Evolutionary conservation across 2,888 invertebrate genomes (phyloP).

Genomic region (Argyra leucocephala): DNA sequence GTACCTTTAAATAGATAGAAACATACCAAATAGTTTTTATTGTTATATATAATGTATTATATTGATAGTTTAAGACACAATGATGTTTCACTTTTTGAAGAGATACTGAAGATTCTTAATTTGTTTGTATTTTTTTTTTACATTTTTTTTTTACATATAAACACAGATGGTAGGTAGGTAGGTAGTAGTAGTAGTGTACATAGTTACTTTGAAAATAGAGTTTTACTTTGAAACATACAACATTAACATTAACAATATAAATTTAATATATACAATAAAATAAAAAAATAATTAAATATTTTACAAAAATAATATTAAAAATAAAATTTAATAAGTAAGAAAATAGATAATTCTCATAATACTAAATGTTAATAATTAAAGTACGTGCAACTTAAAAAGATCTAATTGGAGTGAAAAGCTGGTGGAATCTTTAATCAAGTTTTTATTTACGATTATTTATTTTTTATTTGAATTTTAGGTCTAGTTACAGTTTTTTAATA

Average conservation of each 20-base stretch:
- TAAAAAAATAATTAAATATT: not conserved
- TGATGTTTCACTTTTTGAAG: not conserved
- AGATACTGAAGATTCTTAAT: not conserved
- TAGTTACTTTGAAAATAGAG: not conserved
- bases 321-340: not conserved
- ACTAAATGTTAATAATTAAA: not conserved
- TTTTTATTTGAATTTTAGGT: too few species aligned
- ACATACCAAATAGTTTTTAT: conserved; percentile 10
- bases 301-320: not conserved
- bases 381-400: not conserved
- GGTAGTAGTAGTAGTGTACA: not conserved
- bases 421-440: not conserved
- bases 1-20: conserved; percentile 7
- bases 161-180: not conserved
- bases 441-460: too few species aligned
- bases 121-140: not conserved
- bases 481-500: too few species aligned
- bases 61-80: not conserved
- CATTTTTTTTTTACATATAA: not conserved
- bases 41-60: not conserved
- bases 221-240: not conserved
- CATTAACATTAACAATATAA: not conserved
- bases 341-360: not conserved
- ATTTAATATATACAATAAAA: not conserved
- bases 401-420: not conserved